A percentile compares a stretch with the other conserved stretches of the same genome.
These are phyloP conservation scores for Epinotia brunnichana DNA, from an alignment of 2,888 invertebrate genomes.

Conservation along the genomic window DNA sequence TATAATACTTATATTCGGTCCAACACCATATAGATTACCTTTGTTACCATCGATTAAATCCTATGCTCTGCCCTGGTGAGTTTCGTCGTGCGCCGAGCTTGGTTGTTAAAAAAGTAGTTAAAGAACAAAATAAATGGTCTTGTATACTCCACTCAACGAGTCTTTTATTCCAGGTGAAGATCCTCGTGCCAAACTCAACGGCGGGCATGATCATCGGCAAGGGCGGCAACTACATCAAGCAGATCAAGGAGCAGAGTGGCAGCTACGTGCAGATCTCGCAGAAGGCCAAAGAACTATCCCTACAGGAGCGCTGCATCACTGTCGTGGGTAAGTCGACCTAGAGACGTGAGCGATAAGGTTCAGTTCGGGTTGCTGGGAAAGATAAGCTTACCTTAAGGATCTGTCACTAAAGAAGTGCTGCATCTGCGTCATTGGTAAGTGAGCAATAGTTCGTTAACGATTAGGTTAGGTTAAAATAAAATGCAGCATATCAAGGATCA, in stretches of 20 bases:
- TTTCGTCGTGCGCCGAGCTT: too few species aligned
- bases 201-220: conserved; percentile 99
- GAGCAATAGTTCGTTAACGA: background rate
- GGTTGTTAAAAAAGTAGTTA: too few species aligned
- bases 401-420: too few species aligned
- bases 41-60: too few species aligned
- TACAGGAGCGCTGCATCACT: conserved; percentile 97
- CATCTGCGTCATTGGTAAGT: too few species aligned
- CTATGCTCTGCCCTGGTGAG: too few species aligned
- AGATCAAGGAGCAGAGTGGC: conserved; percentile 96
- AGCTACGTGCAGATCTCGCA: conserved; percentile 98
- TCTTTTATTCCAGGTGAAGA: conserved; percentile 88
- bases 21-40: too few species aligned
- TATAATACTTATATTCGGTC: too few species aligned
- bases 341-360: background rate
- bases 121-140: too few species aligned
- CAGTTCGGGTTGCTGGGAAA: background rate
- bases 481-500: background rate
- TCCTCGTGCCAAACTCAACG: conserved; percentile 97
- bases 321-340: conserved; percentile 87
- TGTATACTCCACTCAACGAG: conserved; percentile 52
- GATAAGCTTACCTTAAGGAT: background rate
- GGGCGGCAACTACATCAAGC: conserved; percentile 97
- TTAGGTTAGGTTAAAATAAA: background rate
- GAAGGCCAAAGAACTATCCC: conserved; percentile 96